phyloP scores from a whole-genome alignment of 2,888 invertebrate genomes.

The Ptycholaimellus sp. region DNA sequence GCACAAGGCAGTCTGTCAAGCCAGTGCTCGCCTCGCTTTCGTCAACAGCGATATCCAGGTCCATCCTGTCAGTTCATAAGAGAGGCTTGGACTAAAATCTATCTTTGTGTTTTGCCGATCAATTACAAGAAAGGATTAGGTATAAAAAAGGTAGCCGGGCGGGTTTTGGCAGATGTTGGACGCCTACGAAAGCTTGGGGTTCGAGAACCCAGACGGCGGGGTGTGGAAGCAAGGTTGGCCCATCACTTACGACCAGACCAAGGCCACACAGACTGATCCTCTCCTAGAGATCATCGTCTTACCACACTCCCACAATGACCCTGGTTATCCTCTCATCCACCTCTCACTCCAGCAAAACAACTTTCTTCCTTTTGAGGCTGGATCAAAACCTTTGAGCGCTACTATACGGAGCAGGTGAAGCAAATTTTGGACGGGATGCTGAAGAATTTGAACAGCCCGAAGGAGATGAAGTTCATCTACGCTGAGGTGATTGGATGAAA shows the following conservation, averaged over 20 bases:
- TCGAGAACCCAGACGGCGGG: conserved; percentile 83
- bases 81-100: background rate
- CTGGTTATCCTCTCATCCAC: too few species aligned
- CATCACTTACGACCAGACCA: conserved; percentile 42
- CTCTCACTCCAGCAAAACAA: too few species aligned
- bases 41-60: too few species aligned
- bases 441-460: conserved; percentile 49
- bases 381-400: conserved; percentile 83
- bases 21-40: too few species aligned
- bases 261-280: conserved; percentile 41
- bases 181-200: conserved; percentile 56
- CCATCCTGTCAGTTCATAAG: too few species aligned
- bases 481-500: too few species aligned
- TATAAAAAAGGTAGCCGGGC: too few species aligned
- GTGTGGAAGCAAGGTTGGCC: conserved; percentile 96
- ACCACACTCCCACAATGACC: conserved; percentile 95
- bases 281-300: conserved; percentile 69
- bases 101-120: background rate
- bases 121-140: background rate
- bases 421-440: conserved; percentile 75
- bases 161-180: conserved; percentile 59
- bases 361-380: too few species aligned
- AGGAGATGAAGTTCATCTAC: conserved; percentile 75
- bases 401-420: conserved; percentile 62
- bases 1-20: too few species aligned